Evolutionary conservation across 1,140 invertebrate genomes (phyloP), one percentile per base, ranked within the genome.

Genomic region (Pseudomyrmex gracilis): DNA sequence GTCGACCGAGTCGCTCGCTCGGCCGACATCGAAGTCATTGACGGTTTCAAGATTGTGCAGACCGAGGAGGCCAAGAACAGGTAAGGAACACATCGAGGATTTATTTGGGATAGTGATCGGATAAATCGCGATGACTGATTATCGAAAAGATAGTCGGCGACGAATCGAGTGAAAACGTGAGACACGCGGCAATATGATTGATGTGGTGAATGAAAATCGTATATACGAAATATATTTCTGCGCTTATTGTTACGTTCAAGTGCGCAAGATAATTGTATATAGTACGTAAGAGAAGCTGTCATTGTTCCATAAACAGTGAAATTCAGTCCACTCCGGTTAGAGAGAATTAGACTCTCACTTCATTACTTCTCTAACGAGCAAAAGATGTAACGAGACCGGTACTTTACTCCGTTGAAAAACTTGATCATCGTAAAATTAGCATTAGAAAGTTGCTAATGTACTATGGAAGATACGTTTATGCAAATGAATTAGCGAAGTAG

Each of bases 41-140:
- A 97, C 86, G 97, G 97, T 49, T 94, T 97, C 78, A 96, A 95
- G 64, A 95, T 98, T 73, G 95, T 97, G 9, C 95, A 96, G 87
- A 95, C 94, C 73, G 95, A 95, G 64, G 95, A 96, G 9, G 92
- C 92, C 5, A 92, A 93, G 68, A 91, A 73, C 77, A 94, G 93
- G 94, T 94, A 92, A 91, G 88, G 55, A 8, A 15, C 5, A 12
- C 3, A 3, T 17, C 17, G 51, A 22, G 70, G 57, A 73, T 66
- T 45, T 2, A 57, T 13, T 51, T 15, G 22, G 7, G 57, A 63
- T 60, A 82, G 82, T 84, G 82, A 87, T 70, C 8, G 57, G 0
- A 45, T 15, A 13, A n/a, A 15, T 45, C 13, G 17, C 20, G 20
- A 7, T n/a, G 24, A 2, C n/a, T 15, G n/a, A 45, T 10, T 5